Evolutionary conservation across 1,140 invertebrate genomes (phyloP), one percentile per base, ranked within the genome.

Genomic region (Gonioctena quinquepunctata): DNA sequence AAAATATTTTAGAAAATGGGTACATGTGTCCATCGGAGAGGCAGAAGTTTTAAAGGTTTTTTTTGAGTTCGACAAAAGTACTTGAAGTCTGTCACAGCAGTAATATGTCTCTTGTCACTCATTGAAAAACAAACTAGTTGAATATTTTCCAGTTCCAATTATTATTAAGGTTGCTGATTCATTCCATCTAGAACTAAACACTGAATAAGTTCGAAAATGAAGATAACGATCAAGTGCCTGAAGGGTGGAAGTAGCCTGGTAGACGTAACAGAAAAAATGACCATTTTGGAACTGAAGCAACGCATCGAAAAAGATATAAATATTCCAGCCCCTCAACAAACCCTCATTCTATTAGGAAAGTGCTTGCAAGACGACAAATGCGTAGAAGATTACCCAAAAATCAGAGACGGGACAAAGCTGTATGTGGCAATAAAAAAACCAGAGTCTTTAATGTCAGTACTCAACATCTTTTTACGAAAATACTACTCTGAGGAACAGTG

Each of bases 391-490:
- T 87, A 87, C 77, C 80, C 84, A 6, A 85, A 83, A 73, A 85
- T 87, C n/a, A 84, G 85, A 71, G 82, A 86, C 42, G 86, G 85
- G 3, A 80, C 84, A 1, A 87, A 87, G 69, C 54, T 87, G 0
- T 85, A 85, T 66, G 74, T 86, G 7, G 82, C 86, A 6, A 77
- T 86, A 3, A 85, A 85, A 76, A 86, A 85, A 63, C 83, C 83
- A 8, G 85, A 86, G 59, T 75, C 78, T n/a, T 66, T 87, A 0
- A 76, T 81, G 27, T 78, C 81, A 21, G 79, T 81, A 5, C 78
- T 87, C 3, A 73, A 77, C 22, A 77, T 81, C 6, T 83, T 84
- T n/a, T 82, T 87, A 54, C 77, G 80, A 21, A 84, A 83, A 74
- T 86, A 83, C 64, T 87, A 86, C 70, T 76, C 78, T 21, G 85